Conservation (phyloP, 2,797 vertebrate genomes). For the Xerus rutilus region DNA sequence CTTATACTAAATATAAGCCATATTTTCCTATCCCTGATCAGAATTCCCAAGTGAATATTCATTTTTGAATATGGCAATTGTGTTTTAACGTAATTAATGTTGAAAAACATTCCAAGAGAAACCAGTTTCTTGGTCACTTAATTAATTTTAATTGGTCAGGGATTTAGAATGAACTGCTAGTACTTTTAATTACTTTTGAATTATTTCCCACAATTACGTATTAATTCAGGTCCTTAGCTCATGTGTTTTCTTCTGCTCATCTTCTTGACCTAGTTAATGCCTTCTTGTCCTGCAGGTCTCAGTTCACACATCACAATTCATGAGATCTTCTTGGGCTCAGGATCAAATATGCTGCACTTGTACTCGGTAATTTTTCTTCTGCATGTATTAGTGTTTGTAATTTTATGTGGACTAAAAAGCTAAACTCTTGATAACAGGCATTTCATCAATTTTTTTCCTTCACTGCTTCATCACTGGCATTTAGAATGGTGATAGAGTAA, state of each 20-base stretch:
- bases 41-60: slow-evolving; percentile 63
- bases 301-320: not conserved
- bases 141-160: slow-evolving; percentile 66
- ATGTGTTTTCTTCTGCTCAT: not conserved
- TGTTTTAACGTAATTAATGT: slow-evolving; percentile 68
- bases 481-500: not conserved
- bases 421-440: not conserved
- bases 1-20: slow-evolving; percentile 25
- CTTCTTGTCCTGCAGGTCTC: not conserved
- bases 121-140: slow-evolving; percentile 59
- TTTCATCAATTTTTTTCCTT: not conserved
- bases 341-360: not conserved
- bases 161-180: slow-evolving; percentile 79
- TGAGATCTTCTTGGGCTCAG: not conserved
- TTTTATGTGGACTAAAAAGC: not conserved
- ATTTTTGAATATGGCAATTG: slow-evolving; percentile 71
- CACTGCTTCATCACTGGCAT: not conserved
- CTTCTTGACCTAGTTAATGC: not conserved
- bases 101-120: slow-evolving; percentile 63
- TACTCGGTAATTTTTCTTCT: not conserved
- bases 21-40: slow-evolving; percentile 35
- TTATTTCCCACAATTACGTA: slow-evolving; percentile 67
- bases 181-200: slow-evolving; percentile 83
- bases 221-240: not conserved
- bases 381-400: not conserved